Evolutionary conservation across 2,797 vertebrate species (phyloP).

Genomic region (Paratrypauchen microcephalus): DNA sequence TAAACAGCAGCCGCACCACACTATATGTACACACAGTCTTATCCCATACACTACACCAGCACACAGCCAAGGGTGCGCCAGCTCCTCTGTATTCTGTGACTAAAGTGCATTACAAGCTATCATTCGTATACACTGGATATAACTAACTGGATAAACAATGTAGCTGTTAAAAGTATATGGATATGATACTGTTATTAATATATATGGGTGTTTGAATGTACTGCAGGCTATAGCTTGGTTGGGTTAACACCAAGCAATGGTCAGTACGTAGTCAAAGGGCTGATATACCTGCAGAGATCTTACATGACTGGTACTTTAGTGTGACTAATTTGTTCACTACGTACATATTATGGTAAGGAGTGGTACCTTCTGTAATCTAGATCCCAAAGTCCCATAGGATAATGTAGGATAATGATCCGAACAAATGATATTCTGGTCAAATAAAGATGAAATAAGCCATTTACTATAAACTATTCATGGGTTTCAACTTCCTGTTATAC

Average conservation of each 20-base stretch:
- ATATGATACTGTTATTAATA: neutral
- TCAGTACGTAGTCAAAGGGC: neutral
- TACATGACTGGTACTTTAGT: neutral
- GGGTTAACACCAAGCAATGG: neutral
- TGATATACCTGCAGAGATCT: neutral
- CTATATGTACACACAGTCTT: constrained; percentile 45
- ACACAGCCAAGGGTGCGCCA: constrained; percentile 10
- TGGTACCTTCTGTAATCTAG: neutral
- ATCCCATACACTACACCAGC: constrained; percentile 49
- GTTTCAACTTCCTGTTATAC: no score
- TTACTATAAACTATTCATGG: no score
- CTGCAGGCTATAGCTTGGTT: neutral
- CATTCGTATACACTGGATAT: constrained; percentile 5
- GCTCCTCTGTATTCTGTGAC: constrained; percentile 18
- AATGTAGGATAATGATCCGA: no score
- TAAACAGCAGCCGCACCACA: constrained; percentile 77
- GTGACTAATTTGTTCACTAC: neutral
- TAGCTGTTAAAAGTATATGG: neutral
- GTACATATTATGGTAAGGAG: neutral
- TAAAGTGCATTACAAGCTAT: constrained; percentile 6
- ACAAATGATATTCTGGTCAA: neutral
- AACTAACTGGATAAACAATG: constrained; percentile 5
- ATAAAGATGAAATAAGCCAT: neutral
- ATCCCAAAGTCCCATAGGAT: neutral
- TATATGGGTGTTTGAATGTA: neutral